Conservation (phyloP, 1,140 invertebrate genomes). For the Epicauta chinensis region DNA sequence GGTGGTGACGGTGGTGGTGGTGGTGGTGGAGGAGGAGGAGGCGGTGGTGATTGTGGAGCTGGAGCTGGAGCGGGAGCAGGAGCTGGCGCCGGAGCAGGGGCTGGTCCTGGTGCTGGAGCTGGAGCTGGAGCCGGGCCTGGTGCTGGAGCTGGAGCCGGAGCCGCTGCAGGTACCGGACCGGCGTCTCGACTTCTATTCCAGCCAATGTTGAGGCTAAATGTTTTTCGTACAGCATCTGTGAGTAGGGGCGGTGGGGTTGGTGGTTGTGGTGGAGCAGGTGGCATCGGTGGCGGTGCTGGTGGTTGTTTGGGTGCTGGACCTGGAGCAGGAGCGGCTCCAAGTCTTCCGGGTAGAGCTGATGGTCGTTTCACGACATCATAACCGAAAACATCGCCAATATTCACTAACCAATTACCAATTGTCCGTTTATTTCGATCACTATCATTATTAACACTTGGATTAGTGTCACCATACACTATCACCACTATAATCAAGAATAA, state of each 20-base stretch:
- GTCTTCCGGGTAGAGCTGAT: conserved; percentile 8
- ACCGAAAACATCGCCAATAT: conserved; percentile 17
- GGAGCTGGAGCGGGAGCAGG: not conserved
- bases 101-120: not conserved
- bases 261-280: conserved; percentile 16
- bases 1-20: conserved; percentile 14
- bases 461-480: not conserved
- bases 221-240: conserved; percentile 6
- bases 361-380: conserved; percentile 23
- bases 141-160: conserved; percentile 18
- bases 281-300: conserved; percentile 10
- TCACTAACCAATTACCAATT: conserved; percentile 3
- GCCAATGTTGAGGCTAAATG: conserved; percentile 14
- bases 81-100: conserved; percentile 2
- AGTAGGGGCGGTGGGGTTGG: conserved; percentile 10
- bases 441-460: not conserved
- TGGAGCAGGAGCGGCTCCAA: conserved; percentile 10
- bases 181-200: conserved; percentile 18
- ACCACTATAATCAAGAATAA: not conserved
- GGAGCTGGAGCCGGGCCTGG: conserved; percentile 12
- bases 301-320: conserved; percentile 3
- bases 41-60: not conserved
- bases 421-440: conserved; percentile 9
- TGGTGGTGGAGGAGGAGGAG: conserved; percentile 9
- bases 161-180: not conserved